Conservation (phyloP, 2,113 vertebrate genomes). For the Aythya baeri region DNA sequence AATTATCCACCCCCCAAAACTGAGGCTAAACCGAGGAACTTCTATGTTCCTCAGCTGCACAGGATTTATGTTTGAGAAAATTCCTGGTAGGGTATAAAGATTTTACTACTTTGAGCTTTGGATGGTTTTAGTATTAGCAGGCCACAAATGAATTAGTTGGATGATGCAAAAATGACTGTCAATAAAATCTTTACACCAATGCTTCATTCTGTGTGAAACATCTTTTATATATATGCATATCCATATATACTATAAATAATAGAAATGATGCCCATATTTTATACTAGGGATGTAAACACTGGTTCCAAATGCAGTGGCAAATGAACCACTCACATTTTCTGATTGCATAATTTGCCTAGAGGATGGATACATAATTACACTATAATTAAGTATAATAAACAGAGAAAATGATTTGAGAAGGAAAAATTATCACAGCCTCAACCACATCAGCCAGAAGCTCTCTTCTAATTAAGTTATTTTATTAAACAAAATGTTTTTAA, state of each 20-base stretch:
- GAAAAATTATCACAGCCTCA: constrained; percentile 65
- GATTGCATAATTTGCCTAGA: constrained; percentile 76
- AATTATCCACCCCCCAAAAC: not conserved
- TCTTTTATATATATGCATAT: constrained; percentile 40
- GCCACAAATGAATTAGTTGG: not conserved
- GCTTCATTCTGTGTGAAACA: constrained; percentile 31
- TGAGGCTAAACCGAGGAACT: not conserved
- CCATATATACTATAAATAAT: constrained; percentile 16
- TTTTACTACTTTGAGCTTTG: not conserved
- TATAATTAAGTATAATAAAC: constrained; percentile 72
- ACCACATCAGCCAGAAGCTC: constrained; percentile 70
- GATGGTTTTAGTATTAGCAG: not conserved
- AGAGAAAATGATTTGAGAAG: constrained; percentile 71
- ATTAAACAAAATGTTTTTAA: constrained; percentile 75
- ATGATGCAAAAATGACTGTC: constrained; percentile 18
- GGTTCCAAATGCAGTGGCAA: constrained; percentile 64
- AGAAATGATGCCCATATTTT: constrained; percentile 51
- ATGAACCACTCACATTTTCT: constrained; percentile 63
- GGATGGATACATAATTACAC: constrained; percentile 68
- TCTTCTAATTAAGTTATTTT: constrained; percentile 74
- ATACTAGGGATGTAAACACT: constrained; percentile 55
- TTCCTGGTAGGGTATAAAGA: not conserved
- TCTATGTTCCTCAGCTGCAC: not conserved
- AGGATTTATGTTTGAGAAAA: not conserved
- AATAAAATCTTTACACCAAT: constrained; percentile 15